Conservation (phyloP, 2,113 vertebrate species). For the Camelus bactrianus region DNA sequence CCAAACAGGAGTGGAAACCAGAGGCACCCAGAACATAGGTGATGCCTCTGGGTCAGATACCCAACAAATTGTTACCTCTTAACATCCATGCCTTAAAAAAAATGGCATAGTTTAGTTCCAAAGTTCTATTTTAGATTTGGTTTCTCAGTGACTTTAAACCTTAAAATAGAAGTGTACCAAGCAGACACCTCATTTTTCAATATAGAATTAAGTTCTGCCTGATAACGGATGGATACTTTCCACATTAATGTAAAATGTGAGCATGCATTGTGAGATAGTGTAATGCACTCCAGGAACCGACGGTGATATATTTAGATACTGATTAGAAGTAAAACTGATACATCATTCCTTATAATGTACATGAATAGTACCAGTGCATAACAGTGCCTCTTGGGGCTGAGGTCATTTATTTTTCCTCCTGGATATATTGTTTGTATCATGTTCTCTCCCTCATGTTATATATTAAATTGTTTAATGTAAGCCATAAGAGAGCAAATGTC, state of each 20-base stretch:
- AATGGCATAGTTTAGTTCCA: conserved; percentile 26
- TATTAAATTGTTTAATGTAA: conserved; percentile 84
- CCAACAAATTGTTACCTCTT: not conserved
- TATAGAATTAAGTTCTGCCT: conserved; percentile 68
- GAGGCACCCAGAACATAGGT: not conserved
- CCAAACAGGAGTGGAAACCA: not conserved
- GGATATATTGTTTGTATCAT: conserved; percentile 85
- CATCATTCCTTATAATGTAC: conserved; percentile 79
- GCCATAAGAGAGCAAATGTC: conserved; percentile 78
- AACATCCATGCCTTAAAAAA: conserved; percentile 25
- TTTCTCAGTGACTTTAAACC: conserved; percentile 76
- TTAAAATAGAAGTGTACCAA: conserved; percentile 79
- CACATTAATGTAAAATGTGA: conserved; percentile 75
- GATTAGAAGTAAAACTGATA: conserved; percentile 82
- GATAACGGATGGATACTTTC: conserved; percentile 75
- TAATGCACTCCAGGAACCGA: conserved; percentile 74
- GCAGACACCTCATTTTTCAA: conserved; percentile 73
- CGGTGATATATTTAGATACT: conserved; percentile 80
- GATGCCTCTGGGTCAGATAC: not conserved
- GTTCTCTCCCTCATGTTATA: conserved; percentile 82
- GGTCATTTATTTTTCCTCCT: conserved; percentile 81
- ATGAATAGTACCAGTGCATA: conserved; percentile 77
- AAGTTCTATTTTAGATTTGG: conserved; percentile 76
- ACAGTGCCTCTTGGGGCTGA: conserved; percentile 78
- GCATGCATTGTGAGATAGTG: conserved; percentile 61